These are phyloP conservation scores for Muschampia staudingeri DNA, from an alignment of 2,888 invertebrate genomes.

Conservation along the genomic window DNA sequence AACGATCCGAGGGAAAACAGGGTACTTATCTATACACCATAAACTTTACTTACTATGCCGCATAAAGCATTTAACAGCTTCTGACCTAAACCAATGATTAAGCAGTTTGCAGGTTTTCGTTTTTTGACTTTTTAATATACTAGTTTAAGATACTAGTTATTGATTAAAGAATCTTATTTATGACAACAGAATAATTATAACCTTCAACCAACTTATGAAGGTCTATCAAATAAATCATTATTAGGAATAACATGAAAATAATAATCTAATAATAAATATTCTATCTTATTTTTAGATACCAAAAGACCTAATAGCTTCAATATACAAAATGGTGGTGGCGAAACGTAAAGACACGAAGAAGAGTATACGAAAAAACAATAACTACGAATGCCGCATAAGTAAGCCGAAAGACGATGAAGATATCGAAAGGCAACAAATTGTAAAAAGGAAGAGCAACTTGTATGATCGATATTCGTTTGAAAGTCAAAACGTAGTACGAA, in stretches of 20 bases:
- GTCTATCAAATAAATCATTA: background rate
- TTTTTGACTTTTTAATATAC: too few species aligned
- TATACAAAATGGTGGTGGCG: conserved; percentile 93
- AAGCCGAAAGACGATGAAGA: conserved; percentile 80
- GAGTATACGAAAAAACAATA: conserved; percentile 88
- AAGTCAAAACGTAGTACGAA: conserved; percentile 84
- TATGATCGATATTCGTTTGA: conserved; percentile 86
- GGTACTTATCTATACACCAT: conserved; percentile 59
- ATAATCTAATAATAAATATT: background rate
- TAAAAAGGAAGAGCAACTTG: conserved; percentile 87
- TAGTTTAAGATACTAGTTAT: too few species aligned
- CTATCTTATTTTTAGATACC: conserved; percentile 89
- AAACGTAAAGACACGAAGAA: conserved; percentile 92
- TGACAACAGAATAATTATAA: too few species aligned
- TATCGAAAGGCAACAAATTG: conserved; percentile 74
- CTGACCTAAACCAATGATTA: too few species aligned
- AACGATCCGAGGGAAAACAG: conserved; percentile 96
- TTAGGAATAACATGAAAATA: background rate
- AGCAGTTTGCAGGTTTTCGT: too few species aligned
- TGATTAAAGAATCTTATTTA: too few species aligned
- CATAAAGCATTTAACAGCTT: too few species aligned
- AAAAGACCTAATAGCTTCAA: conserved; percentile 93
- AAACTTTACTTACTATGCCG: too few species aligned
- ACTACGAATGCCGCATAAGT: conserved; percentile 84
- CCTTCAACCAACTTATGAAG: background rate